Evolutionary conservation across 2,888 invertebrate species (phyloP).

Genomic region (Parnassius apollo): DNA sequence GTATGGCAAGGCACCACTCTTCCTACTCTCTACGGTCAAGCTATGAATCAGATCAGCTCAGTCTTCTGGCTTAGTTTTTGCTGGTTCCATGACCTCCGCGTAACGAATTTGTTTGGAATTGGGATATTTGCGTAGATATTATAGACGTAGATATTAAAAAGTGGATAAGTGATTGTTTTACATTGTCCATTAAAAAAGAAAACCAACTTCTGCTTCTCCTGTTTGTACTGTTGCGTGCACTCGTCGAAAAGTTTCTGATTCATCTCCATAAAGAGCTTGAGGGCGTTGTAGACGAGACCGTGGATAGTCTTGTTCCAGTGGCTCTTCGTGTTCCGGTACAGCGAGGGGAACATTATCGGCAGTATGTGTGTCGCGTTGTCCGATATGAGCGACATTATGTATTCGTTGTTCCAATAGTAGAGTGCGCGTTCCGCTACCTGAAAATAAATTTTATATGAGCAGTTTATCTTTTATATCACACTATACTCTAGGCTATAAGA

Average conservation of each 20-base stretch:
- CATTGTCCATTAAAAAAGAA: neutral
- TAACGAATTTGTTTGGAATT: too few relatives aligned
- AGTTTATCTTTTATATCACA: too few relatives aligned
- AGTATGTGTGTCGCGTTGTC: slow-evolving; percentile 98
- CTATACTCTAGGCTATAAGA: too few relatives aligned
- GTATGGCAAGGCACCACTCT: too few relatives aligned
- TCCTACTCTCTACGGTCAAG: too few relatives aligned
- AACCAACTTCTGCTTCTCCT: slow-evolving; percentile 89
- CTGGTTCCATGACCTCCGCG: too few relatives aligned
- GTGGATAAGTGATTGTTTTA: too few relatives aligned
- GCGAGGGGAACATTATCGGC: slow-evolving; percentile 99
- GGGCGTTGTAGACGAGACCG: slow-evolving; percentile 99
- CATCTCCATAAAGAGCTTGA: slow-evolving; percentile 99
- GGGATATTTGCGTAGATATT: too few relatives aligned
- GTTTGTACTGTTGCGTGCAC: slow-evolving; percentile 96
- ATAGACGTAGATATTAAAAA: too few relatives aligned
- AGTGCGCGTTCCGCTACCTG: slow-evolving; percentile 99
- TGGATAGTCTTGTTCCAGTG: slow-evolving; percentile 99
- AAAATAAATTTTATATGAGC: slow-evolving; percentile 22
- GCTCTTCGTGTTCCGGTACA: slow-evolving; percentile 99
- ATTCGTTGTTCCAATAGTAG: slow-evolving; percentile 99
- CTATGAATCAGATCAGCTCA: too few relatives aligned
- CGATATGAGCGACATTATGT: slow-evolving; percentile 99
- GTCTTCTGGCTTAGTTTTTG: too few relatives aligned
- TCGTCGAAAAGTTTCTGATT: slow-evolving; percentile 99